Percentiles rank a stretch among this genome's conserved stretches.
phyloP scores from a whole-genome alignment of 2,888 invertebrate genomes.

The Macaria notata region DNA sequence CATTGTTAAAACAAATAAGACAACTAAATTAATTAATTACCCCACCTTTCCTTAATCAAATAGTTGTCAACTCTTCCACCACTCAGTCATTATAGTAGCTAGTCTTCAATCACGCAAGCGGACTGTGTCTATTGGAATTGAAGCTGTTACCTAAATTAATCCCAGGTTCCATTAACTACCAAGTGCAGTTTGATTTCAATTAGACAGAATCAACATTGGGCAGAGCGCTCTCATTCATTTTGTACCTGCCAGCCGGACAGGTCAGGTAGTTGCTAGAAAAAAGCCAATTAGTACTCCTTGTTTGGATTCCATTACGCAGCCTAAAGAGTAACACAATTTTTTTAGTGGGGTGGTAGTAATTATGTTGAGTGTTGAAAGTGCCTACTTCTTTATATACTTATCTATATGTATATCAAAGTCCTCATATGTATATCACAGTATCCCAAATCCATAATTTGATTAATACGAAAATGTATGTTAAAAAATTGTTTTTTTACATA shows the following conservation, averaged over 20 bases:
- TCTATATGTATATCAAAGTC: too few relatives aligned
- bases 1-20: too few relatives aligned
- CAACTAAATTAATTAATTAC: too few relatives aligned
- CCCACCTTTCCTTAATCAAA: too few relatives aligned
- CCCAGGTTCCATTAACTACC: slow-evolving; percentile 51
- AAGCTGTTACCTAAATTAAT: slow-evolving; percentile 26
- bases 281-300: slow-evolving; percentile 15
- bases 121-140: neutral
- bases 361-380: neutral
- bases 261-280: slow-evolving; percentile 20
- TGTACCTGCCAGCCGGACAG: slow-evolving; percentile 14
- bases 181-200: slow-evolving; percentile 68
- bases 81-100: too few relatives aligned
- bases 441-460: too few relatives aligned
- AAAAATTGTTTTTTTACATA: too few relatives aligned
- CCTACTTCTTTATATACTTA: neutral
- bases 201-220: slow-evolving; percentile 65
- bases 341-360: slow-evolving; percentile 33
- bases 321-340: neutral
- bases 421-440: too few relatives aligned
- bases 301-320: slow-evolving; percentile 16
- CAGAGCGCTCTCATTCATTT: slow-evolving; percentile 54
- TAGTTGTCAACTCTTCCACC: too few relatives aligned
- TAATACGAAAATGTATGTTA: too few relatives aligned
- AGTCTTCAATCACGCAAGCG: too few relatives aligned